Evolutionary conservation across 2,797 vertebrate genomes (phyloP).

Genomic region (Parambassis ranga): DNA sequence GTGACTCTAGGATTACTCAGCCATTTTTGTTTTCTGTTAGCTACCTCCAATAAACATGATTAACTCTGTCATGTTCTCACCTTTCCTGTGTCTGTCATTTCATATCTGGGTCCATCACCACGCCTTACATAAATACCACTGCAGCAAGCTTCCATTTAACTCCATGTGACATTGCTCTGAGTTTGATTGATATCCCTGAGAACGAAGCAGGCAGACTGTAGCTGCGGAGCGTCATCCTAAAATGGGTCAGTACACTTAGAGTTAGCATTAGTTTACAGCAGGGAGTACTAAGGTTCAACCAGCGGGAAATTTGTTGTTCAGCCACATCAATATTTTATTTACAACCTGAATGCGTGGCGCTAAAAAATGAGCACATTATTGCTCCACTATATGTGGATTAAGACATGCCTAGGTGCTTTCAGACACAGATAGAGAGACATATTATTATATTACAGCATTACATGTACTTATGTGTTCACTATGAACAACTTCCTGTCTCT

Average conservation of each 20-base stretch:
- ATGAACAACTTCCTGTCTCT: constrained; percentile 16
- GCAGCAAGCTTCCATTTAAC: constrained; percentile 11
- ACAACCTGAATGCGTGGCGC: not conserved
- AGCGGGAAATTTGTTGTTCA: constrained; percentile 12
- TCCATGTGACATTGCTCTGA: constrained; percentile 23
- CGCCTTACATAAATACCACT: not conserved
- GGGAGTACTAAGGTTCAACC: not conserved
- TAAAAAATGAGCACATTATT: not conserved
- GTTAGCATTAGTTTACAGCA: not conserved
- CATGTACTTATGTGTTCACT: not conserved
- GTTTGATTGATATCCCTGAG: constrained; percentile 32
- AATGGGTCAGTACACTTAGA: not conserved
- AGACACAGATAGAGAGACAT: not conserved
- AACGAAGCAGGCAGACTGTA: constrained; percentile 6
- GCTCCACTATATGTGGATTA: constrained; percentile 1
- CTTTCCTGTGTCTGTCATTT: constrained; percentile 33
- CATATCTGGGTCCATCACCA: constrained; percentile 16
- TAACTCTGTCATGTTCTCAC: constrained; percentile 26
- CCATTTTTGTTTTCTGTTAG: constrained; percentile 32
- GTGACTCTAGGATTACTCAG: constrained; percentile 56
- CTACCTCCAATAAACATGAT: constrained; percentile 42
- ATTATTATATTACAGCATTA: too few relatives aligned
- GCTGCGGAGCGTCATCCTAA: constrained; percentile 1
- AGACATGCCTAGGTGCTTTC: not conserved
- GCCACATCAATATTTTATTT: constrained; percentile 9